A percentile compares a stretch with the other conserved stretches of the same genome.
Conservation (phyloP, 2,888 invertebrate genomes). For the Blera fallax region DNA sequence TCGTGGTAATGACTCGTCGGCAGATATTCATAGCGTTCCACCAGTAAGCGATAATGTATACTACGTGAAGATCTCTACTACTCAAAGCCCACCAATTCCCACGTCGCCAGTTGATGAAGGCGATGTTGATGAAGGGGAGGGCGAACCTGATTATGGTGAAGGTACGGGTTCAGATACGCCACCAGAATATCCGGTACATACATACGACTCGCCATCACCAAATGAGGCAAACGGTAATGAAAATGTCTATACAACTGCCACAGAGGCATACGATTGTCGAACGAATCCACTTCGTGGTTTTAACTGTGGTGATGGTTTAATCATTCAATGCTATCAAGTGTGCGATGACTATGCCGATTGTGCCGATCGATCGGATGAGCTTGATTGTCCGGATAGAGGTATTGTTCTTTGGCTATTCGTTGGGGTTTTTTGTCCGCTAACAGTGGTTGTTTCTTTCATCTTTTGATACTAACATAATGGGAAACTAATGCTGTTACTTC, state of each 20-base stretch:
- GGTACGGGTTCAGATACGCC: conserved; percentile 24
- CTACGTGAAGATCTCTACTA: conserved; percentile 15
- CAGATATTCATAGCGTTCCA: conserved; percentile 52
- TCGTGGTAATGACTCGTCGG: conserved; percentile 16
- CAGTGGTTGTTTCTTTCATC: background rate
- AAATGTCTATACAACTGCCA: background rate
- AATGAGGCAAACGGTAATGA: background rate
- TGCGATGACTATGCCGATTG: conserved; percentile 84
- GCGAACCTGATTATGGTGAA: conserved; percentile 14
- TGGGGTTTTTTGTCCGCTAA: background rate
- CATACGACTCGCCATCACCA: background rate
- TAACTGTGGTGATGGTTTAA: conserved; percentile 85
- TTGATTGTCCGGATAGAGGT: conserved; percentile 80
- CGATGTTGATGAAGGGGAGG: conserved; percentile 20
- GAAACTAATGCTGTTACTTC: background rate
- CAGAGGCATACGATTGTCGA: conserved; percentile 54
- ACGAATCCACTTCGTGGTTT: conserved; percentile 82
- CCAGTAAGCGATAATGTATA: conserved; percentile 32
- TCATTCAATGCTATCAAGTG: conserved; percentile 83
- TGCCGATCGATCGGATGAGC: conserved; percentile 86
- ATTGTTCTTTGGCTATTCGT: background rate
- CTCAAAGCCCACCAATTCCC: conserved; percentile 20
- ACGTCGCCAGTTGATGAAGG: conserved; percentile 23
- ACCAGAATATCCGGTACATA: conserved; percentile 23
- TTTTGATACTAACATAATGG: background rate